Conservation (phyloP, 2,113 vertebrate genomes). For the Lophura nycthemera region DNA sequence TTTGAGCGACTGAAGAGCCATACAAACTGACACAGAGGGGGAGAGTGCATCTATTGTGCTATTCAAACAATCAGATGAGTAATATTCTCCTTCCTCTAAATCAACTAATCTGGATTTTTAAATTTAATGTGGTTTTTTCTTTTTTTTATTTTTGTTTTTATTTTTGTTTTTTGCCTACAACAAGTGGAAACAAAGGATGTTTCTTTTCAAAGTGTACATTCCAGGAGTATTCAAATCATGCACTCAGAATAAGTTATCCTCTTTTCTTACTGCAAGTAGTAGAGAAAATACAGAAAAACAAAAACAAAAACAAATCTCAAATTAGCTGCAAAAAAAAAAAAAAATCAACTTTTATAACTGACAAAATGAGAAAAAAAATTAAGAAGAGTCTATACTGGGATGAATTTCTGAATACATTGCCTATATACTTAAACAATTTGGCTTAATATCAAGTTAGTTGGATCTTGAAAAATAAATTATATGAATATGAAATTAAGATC, state of each 20-base stretch:
- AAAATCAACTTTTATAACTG: background rate
- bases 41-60: constrained; percentile 25
- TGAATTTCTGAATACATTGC: background rate
- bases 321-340: background rate
- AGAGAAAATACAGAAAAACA: background rate
- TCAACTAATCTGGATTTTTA: background rate
- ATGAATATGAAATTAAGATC: background rate
- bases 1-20: background rate
- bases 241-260: background rate
- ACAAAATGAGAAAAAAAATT: background rate
- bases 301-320: background rate
- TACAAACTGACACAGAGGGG: background rate
- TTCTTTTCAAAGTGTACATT: background rate
- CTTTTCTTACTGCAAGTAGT: background rate
- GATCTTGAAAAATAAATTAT: background rate
- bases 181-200: background rate
- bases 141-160: too few species aligned
- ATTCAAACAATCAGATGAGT: background rate
- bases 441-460: background rate
- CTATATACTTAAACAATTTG: background rate
- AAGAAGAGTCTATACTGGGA: background rate
- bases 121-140: too few species aligned
- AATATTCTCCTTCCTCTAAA: background rate
- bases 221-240: background rate
- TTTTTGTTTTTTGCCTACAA: background rate